Base-by-base conservation (phyloP, 2,888 invertebrate genomes). In the Apotomis capreana region DNA sequence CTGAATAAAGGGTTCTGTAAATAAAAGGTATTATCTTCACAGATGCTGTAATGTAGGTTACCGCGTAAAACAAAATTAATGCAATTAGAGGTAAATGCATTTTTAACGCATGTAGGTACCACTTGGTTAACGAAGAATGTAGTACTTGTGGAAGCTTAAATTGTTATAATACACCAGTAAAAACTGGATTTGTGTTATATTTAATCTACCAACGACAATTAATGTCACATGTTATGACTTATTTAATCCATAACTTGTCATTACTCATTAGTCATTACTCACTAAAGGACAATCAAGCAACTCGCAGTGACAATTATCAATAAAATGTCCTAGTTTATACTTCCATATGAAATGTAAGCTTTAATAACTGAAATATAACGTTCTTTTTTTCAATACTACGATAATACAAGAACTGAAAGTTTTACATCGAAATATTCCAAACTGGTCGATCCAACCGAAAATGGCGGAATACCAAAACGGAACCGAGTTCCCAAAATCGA, bases 221-320 rank as follows among this genome's bases (percentile, higher is more conserved):
- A 52, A 69, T 13, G 61, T 69, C 69, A 62, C 40, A 61, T 62
- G 36, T 69, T 69, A 61, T 61, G 55, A 69, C 55, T 37, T 61
- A 26, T 69, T 40, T 83, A 81, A 82, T 26, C 79, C 83, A 80
- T 77, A 79, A 75, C 78, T 84, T 79, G 80, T 84, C 86, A 84
- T 84, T 81, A 82, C 81, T 85, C 82, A 85, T 87, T 85, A 85
- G 15, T 15, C 40, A 40, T 40, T 40, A 40, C 78, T 40, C 6
- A 40, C 78, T 82, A 79, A 76, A 73, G 78, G 74, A 80, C 62
- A 52, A 51, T 40, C 59, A 49, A 26, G 3, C 46, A 46, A 15
- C n/a, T 13, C 8, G 15, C 26, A 15, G 15, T 44, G 4, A 0
- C 5, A 44, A 15, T 8, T 55, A 55, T 4, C 54, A 40, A 10